phyloP scores from a whole-genome alignment of 2,888 invertebrate species.

The Theretra japonica region DNA sequence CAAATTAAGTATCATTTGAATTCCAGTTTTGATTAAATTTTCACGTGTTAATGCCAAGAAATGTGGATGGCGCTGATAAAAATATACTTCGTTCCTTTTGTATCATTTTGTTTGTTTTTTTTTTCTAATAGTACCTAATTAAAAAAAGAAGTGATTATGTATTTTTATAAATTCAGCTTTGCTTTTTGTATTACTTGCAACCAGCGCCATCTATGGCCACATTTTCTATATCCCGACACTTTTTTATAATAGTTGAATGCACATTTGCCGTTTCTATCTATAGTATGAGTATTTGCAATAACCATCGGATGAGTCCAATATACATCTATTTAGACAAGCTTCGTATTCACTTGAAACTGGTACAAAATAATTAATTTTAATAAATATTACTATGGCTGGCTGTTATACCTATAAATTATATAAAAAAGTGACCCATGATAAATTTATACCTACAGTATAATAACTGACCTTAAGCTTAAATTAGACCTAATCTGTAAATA shows the following conservation, averaged over 20 bases:
- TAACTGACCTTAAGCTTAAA: background rate
- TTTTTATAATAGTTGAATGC: background rate
- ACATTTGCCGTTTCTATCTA: background rate
- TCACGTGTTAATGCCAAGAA: background rate
- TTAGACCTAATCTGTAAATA: too few species aligned
- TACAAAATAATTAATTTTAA: background rate
- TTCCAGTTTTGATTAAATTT: constrained; percentile 10
- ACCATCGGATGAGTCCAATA: background rate
- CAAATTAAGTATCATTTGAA: constrained; percentile 45
- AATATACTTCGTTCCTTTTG: background rate
- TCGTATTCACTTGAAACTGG: constrained; percentile 2
- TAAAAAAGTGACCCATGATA: background rate
- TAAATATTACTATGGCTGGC: background rate
- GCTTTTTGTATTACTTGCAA: background rate
- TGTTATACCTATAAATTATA: background rate
- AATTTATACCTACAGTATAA: background rate
- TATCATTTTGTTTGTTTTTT: too few species aligned
- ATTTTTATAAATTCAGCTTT: background rate
- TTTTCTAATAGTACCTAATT: too few species aligned
- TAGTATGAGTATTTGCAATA: constrained; percentile 13
- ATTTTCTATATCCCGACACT: background rate
- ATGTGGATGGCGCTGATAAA: constrained; percentile 17
- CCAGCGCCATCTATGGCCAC: constrained; percentile 21
- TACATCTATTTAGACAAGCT: background rate
- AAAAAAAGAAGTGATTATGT: background rate